Evolutionary conservation across 2,797 vertebrate species (phyloP), one percentile per base, ranked within the genome.

Genomic region (Synaphobranchus kaupii): DNA sequence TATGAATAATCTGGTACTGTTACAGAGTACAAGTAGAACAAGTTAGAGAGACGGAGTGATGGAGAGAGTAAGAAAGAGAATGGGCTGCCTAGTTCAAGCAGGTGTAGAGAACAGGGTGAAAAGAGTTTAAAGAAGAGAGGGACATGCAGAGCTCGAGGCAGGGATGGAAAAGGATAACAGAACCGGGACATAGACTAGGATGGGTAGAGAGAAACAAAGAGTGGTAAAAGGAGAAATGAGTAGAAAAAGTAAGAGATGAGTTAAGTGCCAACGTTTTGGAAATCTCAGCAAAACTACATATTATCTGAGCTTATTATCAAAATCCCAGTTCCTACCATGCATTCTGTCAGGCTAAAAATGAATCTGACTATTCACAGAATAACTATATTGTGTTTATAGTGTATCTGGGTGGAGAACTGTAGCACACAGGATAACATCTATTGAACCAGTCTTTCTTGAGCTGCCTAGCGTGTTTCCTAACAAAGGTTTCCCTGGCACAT

Each of bases 161-260:
- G 85, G 85, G 85, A 87, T 25, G 50, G 52, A 44, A 52, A 58
- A 47, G 58, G 17, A 10, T 15, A 76, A 28, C 39, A n/a, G 10
- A 81, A 86, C 89, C 90, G 89, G 87, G 85, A 91, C 90, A 86
- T 7, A 63, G 83, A 92, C 89, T 76, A 86, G 88, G 76, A 89
- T 89, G 88, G 90, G 89, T 88, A 90, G 87, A 90, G 86, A 91
- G 82, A 90, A 87, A 91, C 88, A 90, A n/a, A 39, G 81, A 81
- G 71, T 86, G 68, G 83, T 85, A 54, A 25, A 60, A 88, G 86
- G 86, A 91, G 86, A 85, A 89, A 93, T 60, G 76, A 91, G 87
- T 90, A 88, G n/a, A 91, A 90, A 68, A 58, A 85, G 10, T 0
- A 88, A 87, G 78, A 86, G 52, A 54, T 54, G 71, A 84, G 1